Evolutionary conservation across 2,888 invertebrate species (phyloP), one percentile per base, ranked within the genome.

Genomic region (Ecliptopera silaceata): DNA sequence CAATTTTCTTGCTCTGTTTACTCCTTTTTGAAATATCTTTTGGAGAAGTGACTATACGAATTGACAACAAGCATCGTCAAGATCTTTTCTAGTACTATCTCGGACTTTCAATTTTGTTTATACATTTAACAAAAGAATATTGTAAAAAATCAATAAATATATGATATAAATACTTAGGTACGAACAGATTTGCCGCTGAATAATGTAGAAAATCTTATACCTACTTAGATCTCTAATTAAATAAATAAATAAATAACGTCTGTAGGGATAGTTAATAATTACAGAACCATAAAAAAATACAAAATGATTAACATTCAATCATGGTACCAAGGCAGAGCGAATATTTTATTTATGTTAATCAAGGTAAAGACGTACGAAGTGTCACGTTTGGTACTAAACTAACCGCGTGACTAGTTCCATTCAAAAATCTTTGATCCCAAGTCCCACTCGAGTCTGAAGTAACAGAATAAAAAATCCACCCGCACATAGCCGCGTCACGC

Each of bases 381-480:
- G 74, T 69, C 72, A 71, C 75, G 72, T 22, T 26, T 13, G 31
- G 10, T 13, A 13, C 1, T n/a, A 3, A 1, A 36, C 15, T 36
- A 26, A 15, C 36, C 36, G 36, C 45, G 10, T 43, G 13, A 8
- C 15, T 32, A 18, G 18, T 13, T 10, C 4, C 10, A n/a, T n/a
- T 20, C 8, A 12, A 34, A 20, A 20, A 36, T 34, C 1, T 32
- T 22, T 22, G 26, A 13, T n/a, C 32, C 32, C 32, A 20, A 26
- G 42, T 42, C 20, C 6, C 79, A 84, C 86, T 87, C 75, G 66
- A 79, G 62, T 65, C 66, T 72, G 72, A 71, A 79, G 73, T 71
- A 68, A 76, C 69, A 72, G 73, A 74, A 82, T 86, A 89, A 89
- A 88, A 88, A 89, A 71, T 75, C 85, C 88, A 76, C 88, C 89